These are phyloP conservation scores for Notodonta ziczac DNA, from an alignment of 2,888 invertebrate genomes.

Conservation along the genomic window DNA sequence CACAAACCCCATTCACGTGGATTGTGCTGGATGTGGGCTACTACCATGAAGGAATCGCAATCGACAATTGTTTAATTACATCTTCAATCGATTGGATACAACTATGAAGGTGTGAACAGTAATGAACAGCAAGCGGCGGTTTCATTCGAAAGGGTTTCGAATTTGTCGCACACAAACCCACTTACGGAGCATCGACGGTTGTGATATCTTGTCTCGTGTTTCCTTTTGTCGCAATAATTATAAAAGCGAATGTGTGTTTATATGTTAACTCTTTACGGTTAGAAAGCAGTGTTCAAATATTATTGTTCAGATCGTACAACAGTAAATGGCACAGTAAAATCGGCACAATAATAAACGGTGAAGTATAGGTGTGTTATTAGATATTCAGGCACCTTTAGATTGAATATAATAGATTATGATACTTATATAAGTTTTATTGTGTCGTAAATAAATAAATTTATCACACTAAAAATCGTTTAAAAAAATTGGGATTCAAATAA, in stretches of 20 bases:
- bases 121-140: conserved; percentile 11
- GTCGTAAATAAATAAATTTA: no score
- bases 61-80: conserved; percentile 44
- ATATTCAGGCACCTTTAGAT: no score
- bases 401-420: neutral
- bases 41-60: conserved; percentile 27
- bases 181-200: neutral
- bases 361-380: no score
- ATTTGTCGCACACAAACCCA: conserved; percentile 14
- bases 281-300: neutral
- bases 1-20: neutral
- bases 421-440: neutral
- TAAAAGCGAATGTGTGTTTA: neutral
- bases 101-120: conserved; percentile 31
- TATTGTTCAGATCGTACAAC: no score
- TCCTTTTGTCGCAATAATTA: neutral
- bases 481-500: conserved; percentile 14
- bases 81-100: conserved; percentile 49
- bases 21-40: conserved; percentile 17
- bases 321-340: no score
- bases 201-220: neutral
- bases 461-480: conserved; percentile 11
- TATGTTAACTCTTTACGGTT: neutral
- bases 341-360: no score
- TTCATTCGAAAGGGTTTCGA: conserved; percentile 19